phyloP scores from a whole-genome alignment of 2,797 vertebrate species.

The Australoheros facetus region DNA sequence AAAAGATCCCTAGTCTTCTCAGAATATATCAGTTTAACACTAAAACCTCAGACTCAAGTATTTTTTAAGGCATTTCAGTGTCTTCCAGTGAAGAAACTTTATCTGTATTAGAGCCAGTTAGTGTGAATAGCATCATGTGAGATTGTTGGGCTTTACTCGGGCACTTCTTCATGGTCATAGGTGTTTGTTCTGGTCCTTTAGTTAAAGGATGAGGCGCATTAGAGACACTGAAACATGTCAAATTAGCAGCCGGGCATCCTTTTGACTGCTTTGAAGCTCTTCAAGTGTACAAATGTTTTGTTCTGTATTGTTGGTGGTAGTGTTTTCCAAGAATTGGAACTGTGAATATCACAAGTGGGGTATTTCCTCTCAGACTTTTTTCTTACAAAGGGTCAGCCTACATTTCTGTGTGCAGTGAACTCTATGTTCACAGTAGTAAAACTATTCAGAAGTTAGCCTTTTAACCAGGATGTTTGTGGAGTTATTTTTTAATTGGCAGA shows the following conservation, averaged over 20 bases:
- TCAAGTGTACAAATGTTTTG: background rate
- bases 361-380: background rate
- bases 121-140: background rate
- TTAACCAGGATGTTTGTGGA: background rate
- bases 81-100: background rate
- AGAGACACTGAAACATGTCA: background rate
- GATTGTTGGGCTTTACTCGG: rapidly evolving
- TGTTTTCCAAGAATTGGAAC: background rate
- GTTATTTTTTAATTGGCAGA: background rate
- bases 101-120: background rate
- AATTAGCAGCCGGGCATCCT: background rate
- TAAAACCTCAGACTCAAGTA: background rate
- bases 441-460: background rate
- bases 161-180: background rate
- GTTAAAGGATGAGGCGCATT: background rate
- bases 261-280: background rate
- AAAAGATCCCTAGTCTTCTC: background rate
- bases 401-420: background rate
- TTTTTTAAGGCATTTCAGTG: background rate
- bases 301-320: background rate
- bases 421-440: background rate
- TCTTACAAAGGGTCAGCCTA: background rate
- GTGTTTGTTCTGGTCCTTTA: rapidly evolving
- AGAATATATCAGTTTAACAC: background rate
- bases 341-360: background rate